Percentiles rank a stretch among this genome's conserved stretches.
Conservation (phyloP, 2,888 invertebrate species). For the Polyploca ridens region DNA sequence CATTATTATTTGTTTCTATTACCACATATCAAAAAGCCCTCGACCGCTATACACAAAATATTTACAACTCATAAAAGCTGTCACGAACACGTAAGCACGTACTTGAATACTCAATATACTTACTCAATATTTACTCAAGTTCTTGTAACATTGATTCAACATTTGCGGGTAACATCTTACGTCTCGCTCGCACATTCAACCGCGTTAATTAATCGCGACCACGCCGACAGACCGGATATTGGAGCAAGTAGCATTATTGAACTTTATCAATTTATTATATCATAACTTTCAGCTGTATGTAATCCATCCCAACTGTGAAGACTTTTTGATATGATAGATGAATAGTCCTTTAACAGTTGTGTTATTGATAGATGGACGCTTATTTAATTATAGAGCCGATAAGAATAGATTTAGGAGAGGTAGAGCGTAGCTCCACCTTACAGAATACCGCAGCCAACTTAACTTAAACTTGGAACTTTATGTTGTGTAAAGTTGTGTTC, state of each 20-base stretch:
- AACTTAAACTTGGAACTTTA: too few relatives aligned
- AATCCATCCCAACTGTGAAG: neutral
- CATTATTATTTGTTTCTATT: neutral
- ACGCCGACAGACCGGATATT: conserved; percentile 32
- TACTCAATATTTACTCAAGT: conserved; percentile 14
- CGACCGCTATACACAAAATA: neutral
- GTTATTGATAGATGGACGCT: neutral
- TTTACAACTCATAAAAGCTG: neutral
- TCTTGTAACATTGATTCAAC: conserved; percentile 12
- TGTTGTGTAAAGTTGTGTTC: too few relatives aligned
- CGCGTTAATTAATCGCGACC: conserved; percentile 33
- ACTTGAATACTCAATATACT: neutral
- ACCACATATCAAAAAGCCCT: neutral
- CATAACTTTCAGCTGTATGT: neutral
- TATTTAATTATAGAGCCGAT: neutral
- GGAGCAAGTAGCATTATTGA: conserved; percentile 35
- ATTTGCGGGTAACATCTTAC: conserved; percentile 7
- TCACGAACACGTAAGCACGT: neutral
- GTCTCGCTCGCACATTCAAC: conserved; percentile 10
- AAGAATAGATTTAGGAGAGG: too few relatives aligned
- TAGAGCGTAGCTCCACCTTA: too few relatives aligned
- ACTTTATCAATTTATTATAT: conserved; percentile 36
- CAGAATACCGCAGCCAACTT: too few relatives aligned
- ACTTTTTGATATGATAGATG: neutral
- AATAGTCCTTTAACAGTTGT: neutral